Evolutionary conservation across 2,113 vertebrate species (phyloP).

Genomic region (Nerophis ophidion): DNA sequence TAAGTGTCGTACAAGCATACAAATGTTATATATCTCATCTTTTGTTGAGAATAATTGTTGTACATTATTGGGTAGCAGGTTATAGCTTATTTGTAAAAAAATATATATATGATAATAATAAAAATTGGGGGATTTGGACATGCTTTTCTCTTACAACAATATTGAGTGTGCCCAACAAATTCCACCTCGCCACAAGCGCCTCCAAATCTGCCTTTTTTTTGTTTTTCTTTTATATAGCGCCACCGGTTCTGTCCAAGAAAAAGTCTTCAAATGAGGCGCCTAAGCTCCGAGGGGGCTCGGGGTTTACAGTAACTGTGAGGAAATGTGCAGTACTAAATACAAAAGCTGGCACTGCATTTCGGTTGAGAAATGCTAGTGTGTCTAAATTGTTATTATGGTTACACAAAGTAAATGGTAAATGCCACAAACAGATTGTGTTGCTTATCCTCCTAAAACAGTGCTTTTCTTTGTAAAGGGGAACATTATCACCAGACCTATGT

Average conservation of each 20-base stretch:
- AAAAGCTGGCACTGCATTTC: not conserved
- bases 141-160: too few species aligned
- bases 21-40: too few species aligned
- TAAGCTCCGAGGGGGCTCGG: not conserved
- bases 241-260: not conserved
- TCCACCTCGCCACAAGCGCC: not conserved
- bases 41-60: too few species aligned
- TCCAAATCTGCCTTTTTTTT: not conserved
- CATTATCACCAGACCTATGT: too few species aligned
- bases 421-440: not conserved
- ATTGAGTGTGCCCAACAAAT: not conserved
- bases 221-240: not conserved
- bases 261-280: not conserved
- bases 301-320: conserved; percentile 3
- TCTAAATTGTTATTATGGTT: conserved; percentile 3
- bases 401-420: not conserved
- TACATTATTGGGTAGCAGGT: too few species aligned
- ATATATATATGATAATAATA: too few species aligned
- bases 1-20: too few species aligned
- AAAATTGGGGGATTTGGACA: too few species aligned
- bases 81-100: too few species aligned
- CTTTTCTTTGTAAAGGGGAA: too few species aligned
- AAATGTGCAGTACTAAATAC: not conserved
- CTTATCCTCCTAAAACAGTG: conserved; percentile 1
- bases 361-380: not conserved